phyloP scores from a whole-genome alignment of 1,140 invertebrate genomes.

The Chelonus insularis region DNA sequence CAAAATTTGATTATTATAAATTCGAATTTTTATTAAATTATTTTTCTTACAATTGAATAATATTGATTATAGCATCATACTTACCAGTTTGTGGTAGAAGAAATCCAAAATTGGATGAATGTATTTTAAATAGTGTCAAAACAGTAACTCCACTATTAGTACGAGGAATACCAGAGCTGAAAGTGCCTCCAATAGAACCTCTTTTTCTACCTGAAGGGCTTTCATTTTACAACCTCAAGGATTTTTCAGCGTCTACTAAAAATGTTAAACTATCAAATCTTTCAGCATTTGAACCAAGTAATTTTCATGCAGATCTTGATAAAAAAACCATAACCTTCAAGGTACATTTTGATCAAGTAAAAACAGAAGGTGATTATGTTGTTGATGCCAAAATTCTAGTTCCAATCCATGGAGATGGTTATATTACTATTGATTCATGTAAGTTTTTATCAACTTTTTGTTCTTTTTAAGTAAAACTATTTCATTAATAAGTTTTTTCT shows the following conservation, averaged over 20 bases:
- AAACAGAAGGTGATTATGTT: constrained; percentile 62
- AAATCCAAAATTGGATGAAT: constrained; percentile 62
- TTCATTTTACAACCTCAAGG: constrained; percentile 44
- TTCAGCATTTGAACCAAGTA: constrained; percentile 58
- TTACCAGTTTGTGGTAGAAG: constrained; percentile 66
- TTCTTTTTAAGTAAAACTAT: too few relatives aligned
- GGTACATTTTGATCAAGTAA: constrained; percentile 56
- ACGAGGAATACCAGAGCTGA: constrained; percentile 64
- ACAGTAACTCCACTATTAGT: constrained; percentile 57
- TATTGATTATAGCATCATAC: constrained; percentile 59
- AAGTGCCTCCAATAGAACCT: constrained; percentile 65
- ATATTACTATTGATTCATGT: not conserved
- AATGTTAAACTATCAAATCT: constrained; percentile 61
- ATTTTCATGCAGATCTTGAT: constrained; percentile 60
- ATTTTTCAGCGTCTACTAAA: constrained; percentile 55
- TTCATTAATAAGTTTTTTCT: too few relatives aligned
- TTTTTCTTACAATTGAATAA: too few relatives aligned
- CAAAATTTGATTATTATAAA: too few relatives aligned
- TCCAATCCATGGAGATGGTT: not conserved
- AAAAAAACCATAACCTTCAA: constrained; percentile 56
- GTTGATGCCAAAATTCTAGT: constrained; percentile 51
- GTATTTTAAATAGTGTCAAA: constrained; percentile 62
- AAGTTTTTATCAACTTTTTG: too few relatives aligned
- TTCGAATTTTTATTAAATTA: too few relatives aligned
- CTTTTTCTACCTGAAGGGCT: constrained; percentile 59